Evolutionary conservation across 2,888 invertebrate genomes (phyloP), one percentile per base, ranked within the genome.

Genomic region (Pollenia amentaria): DNA sequence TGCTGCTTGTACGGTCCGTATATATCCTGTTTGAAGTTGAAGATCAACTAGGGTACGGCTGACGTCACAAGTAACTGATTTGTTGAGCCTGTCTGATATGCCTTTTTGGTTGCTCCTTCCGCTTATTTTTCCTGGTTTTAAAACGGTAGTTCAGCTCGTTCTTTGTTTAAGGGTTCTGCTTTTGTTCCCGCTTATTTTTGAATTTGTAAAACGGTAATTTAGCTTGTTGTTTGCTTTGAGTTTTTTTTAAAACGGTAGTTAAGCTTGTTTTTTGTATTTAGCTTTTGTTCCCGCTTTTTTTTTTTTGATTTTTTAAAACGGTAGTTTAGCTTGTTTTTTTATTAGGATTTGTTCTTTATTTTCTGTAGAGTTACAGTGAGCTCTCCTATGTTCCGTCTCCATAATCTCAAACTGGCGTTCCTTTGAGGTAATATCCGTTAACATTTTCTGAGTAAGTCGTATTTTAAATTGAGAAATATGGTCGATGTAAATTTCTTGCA

Each of bases 321-420:
- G n/a, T n/a, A n/a, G n/a, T n/a, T n/a, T n/a, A n/a, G n/a, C n/a
- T n/a, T n/a, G n/a, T n/a, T n/a, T n/a, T 78, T 87, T 84, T 55
- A 82, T 57, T 11, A 79, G 16, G n/a, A 86, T 76, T 55, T 87
- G 79, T 6, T 42, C 10, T 51, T 69, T 81, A 38, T 84, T 86
- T 62, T 80, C 77, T 16, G 40, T 40, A 16, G 46, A 21, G 55
- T 72, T 53, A 40, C 67, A 65, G 4, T 62, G 42, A 29, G 62
- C 62, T 10, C 60, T 11, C 1, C 12, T 60, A 14, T 60, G 60
- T n/a, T n/a, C n/a, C n/a, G n/a, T n/a, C n/a, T n/a, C n/a, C n/a
- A n/a, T n/a, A n/a, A n/a, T n/a, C n/a, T n/a, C n/a, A n/a, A n/a
- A n/a, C n/a, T n/a, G n/a, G n/a, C n/a, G n/a, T n/a, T n/a, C n/a